Percentiles rank a stretch among this genome's conserved stretches.
phyloP scores from a whole-genome alignment of 1,140 invertebrate genomes.

The Camponotus vicinus region DNA sequence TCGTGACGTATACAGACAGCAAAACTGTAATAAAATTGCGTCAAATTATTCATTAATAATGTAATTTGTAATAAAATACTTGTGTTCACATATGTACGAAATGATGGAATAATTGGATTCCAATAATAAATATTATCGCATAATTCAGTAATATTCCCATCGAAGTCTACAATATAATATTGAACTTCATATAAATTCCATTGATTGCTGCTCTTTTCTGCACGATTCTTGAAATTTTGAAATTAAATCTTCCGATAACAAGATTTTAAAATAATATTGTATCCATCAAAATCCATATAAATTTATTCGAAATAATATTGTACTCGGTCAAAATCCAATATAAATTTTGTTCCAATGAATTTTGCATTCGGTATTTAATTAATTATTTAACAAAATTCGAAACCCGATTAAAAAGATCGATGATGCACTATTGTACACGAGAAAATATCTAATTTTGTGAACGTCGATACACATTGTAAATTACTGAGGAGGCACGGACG shows the following conservation, averaged over 20 bases:
- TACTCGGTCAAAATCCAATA: not conserved
- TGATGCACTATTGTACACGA: not conserved
- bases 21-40: not conserved
- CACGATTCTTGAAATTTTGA: not conserved
- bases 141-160: not conserved
- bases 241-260: not conserved
- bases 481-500: constrained; percentile 37
- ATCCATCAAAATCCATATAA: too few relatives aligned
- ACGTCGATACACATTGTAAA: constrained; percentile 53
- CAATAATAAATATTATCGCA: not conserved
- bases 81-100: not conserved
- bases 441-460: constrained; percentile 43
- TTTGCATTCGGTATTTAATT: constrained; percentile 2
- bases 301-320: not conserved
- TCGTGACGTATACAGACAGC: not conserved
- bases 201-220: not conserved
- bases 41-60: not conserved
- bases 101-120: not conserved
- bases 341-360: not conserved
- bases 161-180: not conserved
- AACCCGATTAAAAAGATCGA: not conserved
- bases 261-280: not conserved
- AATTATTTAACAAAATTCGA: constrained; percentile 9
- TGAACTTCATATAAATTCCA: not conserved
- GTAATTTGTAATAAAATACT: not conserved